Percentiles rank a stretch among this genome's conserved stretches.
Evolutionary conservation across 2,113 vertebrate species (phyloP).

Genomic region (Anhinga rufa): DNA sequence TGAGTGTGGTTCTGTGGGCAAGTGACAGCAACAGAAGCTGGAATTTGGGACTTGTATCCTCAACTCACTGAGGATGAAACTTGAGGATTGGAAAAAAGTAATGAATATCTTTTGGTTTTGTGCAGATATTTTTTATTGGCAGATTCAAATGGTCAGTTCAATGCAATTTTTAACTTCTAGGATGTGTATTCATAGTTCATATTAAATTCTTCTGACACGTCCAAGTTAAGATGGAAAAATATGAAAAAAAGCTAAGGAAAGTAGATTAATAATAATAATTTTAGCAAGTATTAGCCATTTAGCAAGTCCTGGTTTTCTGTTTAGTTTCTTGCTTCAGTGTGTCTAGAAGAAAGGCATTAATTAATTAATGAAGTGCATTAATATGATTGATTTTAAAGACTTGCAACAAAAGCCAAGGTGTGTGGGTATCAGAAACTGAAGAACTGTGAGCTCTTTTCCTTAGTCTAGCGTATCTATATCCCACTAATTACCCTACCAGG

Average conservation of each 20-base stretch:
- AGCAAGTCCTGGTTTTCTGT: not conserved
- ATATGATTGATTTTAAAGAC: not conserved
- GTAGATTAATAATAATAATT: not conserved
- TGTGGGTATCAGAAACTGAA: not conserved
- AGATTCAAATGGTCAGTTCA: not conserved
- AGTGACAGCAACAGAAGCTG: not conserved
- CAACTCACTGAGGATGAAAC: not conserved
- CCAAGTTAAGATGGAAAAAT: not conserved
- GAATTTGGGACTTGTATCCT: not conserved
- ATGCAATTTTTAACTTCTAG: not conserved
- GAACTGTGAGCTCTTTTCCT: not conserved
- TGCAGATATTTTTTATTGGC: not conserved
- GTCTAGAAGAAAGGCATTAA: not conserved
- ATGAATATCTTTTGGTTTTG: not conserved
- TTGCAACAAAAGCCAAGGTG: not conserved
- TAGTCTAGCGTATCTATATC: not conserved
- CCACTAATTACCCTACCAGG: not conserved
- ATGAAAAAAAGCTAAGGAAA: not conserved
- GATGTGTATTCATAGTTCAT: not conserved
- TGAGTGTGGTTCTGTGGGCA: not conserved
- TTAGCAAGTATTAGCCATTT: not conserved
- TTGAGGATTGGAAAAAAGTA: not conserved
- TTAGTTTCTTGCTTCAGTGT: not conserved
- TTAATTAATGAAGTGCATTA: not conserved
- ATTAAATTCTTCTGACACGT: not conserved